Percentiles rank a stretch among this genome's conserved stretches.
Evolutionary conservation across 2,888 invertebrate species (phyloP).

Genomic region (Tachystola acroxantha): DNA sequence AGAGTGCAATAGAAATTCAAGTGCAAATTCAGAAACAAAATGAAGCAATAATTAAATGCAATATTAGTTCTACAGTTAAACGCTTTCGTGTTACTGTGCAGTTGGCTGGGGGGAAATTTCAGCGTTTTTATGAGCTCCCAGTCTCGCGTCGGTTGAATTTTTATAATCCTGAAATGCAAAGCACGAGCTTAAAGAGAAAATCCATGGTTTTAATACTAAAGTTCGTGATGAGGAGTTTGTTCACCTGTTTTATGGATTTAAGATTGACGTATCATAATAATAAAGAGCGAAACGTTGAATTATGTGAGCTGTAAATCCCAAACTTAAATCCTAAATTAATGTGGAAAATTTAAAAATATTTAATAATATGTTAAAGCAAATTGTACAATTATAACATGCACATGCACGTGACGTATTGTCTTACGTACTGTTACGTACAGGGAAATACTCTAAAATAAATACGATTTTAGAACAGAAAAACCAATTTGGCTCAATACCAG

Average conservation of each 20-base stretch:
- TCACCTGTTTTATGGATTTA: not conserved
- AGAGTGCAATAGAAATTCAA: not conserved
- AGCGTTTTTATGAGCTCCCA: conserved; percentile 9
- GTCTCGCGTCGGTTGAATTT: conserved; percentile 6
- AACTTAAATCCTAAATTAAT: no score
- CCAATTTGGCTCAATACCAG: no score
- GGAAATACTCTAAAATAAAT: no score
- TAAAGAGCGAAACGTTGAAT: no score
- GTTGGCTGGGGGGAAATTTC: conserved; percentile 5
- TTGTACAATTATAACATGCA: no score
- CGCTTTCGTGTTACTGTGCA: conserved; percentile 11
- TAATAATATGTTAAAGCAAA: no score
- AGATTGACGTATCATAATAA: no score
- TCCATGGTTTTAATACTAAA: not conserved
- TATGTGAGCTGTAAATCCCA: no score
- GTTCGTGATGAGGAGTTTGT: not conserved
- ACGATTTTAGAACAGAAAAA: no score
- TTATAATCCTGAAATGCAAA: conserved; percentile 11
- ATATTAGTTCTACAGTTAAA: not conserved
- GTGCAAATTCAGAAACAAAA: not conserved
- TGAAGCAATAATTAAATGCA: conserved; percentile 1
- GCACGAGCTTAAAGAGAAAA: not conserved
- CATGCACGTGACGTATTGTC: no score
- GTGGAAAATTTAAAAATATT: no score
- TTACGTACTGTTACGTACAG: no score